These are phyloP conservation scores for Chlamydotis undulata DNA, from an alignment of 2,113 vertebrate species.

Conservation along the genomic window DNA sequence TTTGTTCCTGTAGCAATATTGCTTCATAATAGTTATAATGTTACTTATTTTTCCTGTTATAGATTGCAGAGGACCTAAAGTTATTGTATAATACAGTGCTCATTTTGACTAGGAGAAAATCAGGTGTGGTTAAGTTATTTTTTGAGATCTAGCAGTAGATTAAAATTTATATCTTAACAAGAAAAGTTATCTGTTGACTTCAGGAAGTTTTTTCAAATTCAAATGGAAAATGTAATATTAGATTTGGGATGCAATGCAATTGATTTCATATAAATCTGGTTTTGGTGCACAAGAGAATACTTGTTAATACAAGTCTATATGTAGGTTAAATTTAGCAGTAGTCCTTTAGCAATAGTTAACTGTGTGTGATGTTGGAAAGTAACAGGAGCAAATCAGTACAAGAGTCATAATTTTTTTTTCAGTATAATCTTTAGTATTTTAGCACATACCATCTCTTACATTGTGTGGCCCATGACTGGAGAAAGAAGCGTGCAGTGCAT, in stretches of 20 bases:
- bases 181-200: not conserved
- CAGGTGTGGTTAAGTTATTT: not conserved
- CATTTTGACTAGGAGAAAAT: not conserved
- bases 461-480: not conserved
- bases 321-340: not conserved
- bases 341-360: not conserved
- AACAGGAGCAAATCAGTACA: not conserved
- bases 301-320: not conserved
- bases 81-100: not conserved
- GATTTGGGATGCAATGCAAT: not conserved
- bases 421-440: not conserved
- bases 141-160: not conserved
- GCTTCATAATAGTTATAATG: not conserved
- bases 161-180: not conserved
- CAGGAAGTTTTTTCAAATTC: not conserved
- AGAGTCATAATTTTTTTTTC: not conserved
- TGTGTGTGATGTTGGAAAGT: not conserved
- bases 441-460: not conserved
- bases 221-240: not conserved
- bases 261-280: not conserved
- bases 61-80: not conserved
- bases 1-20: not conserved
- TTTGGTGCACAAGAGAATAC: not conserved
- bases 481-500: not conserved
- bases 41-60: not conserved